These are phyloP conservation scores for Hemicentrotus pulcherrimus DNA, from an alignment of 35 echinoderm and acorn worm genomes.

Conservation along the genomic window DNA sequence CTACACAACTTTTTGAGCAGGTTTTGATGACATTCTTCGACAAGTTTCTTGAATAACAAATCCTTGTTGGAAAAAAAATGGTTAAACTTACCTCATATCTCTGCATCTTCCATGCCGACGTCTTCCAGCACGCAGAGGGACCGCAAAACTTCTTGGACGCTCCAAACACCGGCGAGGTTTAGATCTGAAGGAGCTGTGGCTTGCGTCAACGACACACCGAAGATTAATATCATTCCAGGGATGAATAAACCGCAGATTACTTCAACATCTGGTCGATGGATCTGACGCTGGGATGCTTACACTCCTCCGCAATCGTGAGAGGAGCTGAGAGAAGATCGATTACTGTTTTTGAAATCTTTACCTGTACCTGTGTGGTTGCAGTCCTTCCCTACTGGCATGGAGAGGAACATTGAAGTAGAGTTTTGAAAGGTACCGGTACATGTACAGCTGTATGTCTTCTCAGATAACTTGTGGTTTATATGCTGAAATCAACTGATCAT, in stretches of 20 bases:
- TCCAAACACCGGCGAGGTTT: background rate
- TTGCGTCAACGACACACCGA: background rate
- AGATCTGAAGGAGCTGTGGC: background rate
- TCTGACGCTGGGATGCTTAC: background rate
- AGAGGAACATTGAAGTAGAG: background rate
- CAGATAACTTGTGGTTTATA: too few relatives aligned
- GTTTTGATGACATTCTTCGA: too few relatives aligned
- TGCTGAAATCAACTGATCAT: background rate
- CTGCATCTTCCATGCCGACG: background rate
- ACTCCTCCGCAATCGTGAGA: background rate
- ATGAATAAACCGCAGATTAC: background rate
- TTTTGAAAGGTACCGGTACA: too few relatives aligned
- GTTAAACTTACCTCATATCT: background rate
- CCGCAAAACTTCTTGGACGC: background rate
- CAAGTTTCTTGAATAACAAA: background rate
- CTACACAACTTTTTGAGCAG: too few relatives aligned
- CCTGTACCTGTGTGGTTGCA: background rate
- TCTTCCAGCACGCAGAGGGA: background rate
- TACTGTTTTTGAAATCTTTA: background rate
- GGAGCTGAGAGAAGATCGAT: background rate
- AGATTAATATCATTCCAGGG: background rate
- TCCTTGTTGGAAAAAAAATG: too few relatives aligned
- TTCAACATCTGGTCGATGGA: background rate
- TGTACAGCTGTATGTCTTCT: too few relatives aligned
- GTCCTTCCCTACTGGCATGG: background rate